Evolutionary conservation across 2,888 invertebrate species (phyloP), one percentile per base, ranked within the genome.

Genomic region (Pinctada fucata): DNA sequence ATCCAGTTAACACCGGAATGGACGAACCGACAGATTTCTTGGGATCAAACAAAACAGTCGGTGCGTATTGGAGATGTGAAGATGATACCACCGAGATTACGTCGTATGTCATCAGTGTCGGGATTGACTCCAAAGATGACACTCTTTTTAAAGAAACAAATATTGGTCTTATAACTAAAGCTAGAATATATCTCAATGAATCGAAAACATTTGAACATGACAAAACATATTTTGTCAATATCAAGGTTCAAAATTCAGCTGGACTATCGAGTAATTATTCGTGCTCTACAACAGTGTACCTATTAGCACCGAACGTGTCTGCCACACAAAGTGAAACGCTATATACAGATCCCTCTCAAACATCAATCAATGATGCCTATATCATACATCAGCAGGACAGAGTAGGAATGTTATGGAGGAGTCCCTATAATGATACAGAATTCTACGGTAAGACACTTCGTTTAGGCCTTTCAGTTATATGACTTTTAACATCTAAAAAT

Each of bases 181-280:
- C 63, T 8, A 58, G 73, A 71, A 48, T 75, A 5, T 64, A 69
- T 52, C 10, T 52, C 47, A 8, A 10, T 8, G 31, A 58, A 1
- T 8, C 16, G 5, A 51, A 45, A 48, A 76, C 51, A 13, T 70
- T 79, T 10, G 48, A 31, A 16, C 71, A 85, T 69, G 78, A 77
- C 8, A 66, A 79, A 65, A 79, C 73, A 16, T 87, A 87, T 64
- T 79, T 64, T 13, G 75, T 86, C 3, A 80, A 80, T 68, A 76
- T 85, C n/a, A 77, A 78, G 3, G 86, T 79, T 1, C 51, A 79
- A 3, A 87, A 87, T 67, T 80, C 79, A 45, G 85, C 83, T 48
- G 84, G 78, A 16, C 64, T 76, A 5, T 71, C 13, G 10, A 64
- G 65, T 16, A 70, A 64, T 3, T 52, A 45, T 3, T 79, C 74